Base-by-base conservation (phyloP, 2,888 invertebrate species). In the Chouioia cunea region DNA sequence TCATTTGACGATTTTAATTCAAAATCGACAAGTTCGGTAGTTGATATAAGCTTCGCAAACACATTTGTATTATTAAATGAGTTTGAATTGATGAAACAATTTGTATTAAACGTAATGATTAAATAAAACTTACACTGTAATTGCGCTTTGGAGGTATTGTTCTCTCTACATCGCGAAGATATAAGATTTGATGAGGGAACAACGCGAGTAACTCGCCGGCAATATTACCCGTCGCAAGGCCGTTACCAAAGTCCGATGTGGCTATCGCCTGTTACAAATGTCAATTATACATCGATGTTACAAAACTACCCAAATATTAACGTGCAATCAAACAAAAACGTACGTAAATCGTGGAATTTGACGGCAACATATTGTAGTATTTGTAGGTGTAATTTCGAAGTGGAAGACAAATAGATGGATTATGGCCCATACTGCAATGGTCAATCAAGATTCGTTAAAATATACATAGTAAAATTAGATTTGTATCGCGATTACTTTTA, bases 171-270 rank as follows among this genome's bases (percentile, higher is more conserved):
- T 86, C 85, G 46, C 79, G 77, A 23, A 74, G 57, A 54, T 81
- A 78, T 36, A 86, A 76, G 65, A 88, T 66, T 70, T 88, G 87
- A 54, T 86, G 84, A 15, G 87, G 85, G 78, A 88, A 87, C 15
- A 86, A 81, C 0, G 87, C 82, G 15, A 85, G 73, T 50, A 89
- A 79, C 79, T 89, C 89, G 4, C 90, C 90, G 50, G 86, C 86
- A 54, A 85, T 78, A 71, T 87, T 88, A 1, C 87, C 87, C 69
- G 88, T 88, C 3, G 88, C 84, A 47, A 89, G 78, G 15, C 86
- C 83, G 78, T 89, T 89, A 14, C 86, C 81, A 86, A 88, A 88
- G 76, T 89, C 89, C 69, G 87, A 88, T 46, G 81, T 79, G 4
- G 86, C 81, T 18, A 89, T 71, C 14, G 83, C 75, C 79, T 84